These are phyloP conservation scores for Petrosia ficiformis DNA, from an alignment of 37 sponge, comb jelly and placozoan species.

Conservation along the genomic window DNA sequence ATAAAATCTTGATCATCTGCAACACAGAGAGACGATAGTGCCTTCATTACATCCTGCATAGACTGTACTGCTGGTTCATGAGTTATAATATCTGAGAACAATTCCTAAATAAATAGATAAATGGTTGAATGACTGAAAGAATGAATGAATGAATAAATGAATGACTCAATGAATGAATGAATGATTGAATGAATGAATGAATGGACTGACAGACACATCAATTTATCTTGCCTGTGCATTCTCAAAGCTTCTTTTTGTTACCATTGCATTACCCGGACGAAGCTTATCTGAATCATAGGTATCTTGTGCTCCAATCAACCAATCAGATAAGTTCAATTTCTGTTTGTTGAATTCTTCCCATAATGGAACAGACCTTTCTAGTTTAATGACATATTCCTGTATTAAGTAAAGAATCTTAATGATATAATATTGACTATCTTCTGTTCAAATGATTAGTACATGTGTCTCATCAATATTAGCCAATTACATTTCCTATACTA, in stretches of 20 bases:
- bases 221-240: constrained; percentile 23
- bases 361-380: constrained; percentile 55
- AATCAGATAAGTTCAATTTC: constrained; percentile 1
- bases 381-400: constrained; percentile 5
- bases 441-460: no score
- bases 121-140: not conserved
- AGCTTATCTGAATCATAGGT: constrained; percentile 20
- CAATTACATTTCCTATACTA: no score
- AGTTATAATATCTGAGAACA: constrained; percentile 8
- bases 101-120: not conserved
- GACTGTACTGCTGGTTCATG: not conserved
- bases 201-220: no score
- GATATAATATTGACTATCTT: not conserved
- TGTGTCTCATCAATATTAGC: no score
- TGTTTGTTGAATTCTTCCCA: constrained; percentile 54
- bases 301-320: constrained; percentile 23
- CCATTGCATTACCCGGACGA: constrained; percentile 27
- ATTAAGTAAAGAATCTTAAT: not conserved
- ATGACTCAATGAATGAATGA: no score
- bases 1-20: constrained; percentile 28
- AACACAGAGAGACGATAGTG: constrained; percentile 17
- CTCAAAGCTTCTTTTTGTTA: constrained; percentile 32
- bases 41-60: not conserved
- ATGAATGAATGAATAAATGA: no score
- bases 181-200: no score